These are phyloP conservation scores for Perca schrenkii DNA, from an alignment of 2,113 vertebrate genomes.

Conservation along the genomic window DNA sequence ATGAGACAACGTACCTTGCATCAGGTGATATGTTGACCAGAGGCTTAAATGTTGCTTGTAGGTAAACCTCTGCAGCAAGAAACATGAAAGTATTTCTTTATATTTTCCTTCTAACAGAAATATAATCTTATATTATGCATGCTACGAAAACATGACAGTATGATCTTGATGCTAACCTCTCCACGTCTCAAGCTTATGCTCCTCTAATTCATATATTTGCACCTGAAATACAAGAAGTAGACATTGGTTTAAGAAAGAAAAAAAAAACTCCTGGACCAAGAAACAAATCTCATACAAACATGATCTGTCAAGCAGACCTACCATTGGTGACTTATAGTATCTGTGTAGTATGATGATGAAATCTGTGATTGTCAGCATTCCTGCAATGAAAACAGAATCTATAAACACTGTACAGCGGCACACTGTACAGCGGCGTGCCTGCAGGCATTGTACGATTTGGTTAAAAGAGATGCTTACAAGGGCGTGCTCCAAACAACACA, in stretches of 20 bases:
- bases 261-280: background rate
- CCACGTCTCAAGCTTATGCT: slow-evolving; percentile 99
- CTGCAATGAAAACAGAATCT: slow-evolving; percentile 76
- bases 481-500: slow-evolving; percentile 58
- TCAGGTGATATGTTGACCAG: slow-evolving; percentile 98
- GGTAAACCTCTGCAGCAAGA: slow-evolving; percentile 92
- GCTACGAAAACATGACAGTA: background rate
- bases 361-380: slow-evolving; percentile 99
- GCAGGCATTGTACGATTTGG: slow-evolving; percentile 19
- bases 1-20: slow-evolving; percentile 89
- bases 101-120: background rate
- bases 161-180: slow-evolving; percentile 85
- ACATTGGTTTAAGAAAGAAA: background rate
- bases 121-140: background rate
- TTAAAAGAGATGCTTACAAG: slow-evolving; percentile 24
- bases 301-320: slow-evolving; percentile 65
- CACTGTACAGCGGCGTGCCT: background rate
- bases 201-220: slow-evolving; percentile 98
- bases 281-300: background rate
- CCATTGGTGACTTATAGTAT: slow-evolving; percentile 99
- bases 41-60: slow-evolving; percentile 99
- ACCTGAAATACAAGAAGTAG: slow-evolving; percentile 84
- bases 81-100: background rate
- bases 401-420: background rate
- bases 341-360: slow-evolving; percentile 99